These are phyloP conservation scores for Aspidiotus destructor DNA, from an alignment of 2,888 invertebrate species.

Conservation along the genomic window DNA sequence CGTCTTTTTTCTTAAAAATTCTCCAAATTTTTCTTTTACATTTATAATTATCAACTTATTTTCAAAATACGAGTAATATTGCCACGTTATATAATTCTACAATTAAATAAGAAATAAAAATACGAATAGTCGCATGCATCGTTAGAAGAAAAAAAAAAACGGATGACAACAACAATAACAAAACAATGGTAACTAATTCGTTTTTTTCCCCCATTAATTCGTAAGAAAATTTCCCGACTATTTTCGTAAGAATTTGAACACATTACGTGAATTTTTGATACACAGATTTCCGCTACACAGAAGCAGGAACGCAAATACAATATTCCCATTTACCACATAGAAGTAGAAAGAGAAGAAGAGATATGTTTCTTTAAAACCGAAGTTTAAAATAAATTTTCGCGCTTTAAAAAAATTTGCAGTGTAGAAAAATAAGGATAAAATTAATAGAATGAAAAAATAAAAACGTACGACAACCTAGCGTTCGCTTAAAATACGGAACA, in stretches of 20 bases:
- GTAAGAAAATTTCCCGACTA: no score
- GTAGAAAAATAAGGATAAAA: no score
- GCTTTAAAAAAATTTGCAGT: no score
- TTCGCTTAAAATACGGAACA: no score
- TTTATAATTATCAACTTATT: not conserved
- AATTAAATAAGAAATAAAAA: not conserved
- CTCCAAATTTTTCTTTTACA: not conserved
- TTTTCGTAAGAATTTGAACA: no score
- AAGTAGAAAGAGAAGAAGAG: not conserved
- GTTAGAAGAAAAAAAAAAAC: not conserved
- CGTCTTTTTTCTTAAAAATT: not conserved
- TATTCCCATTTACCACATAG: slow-evolving; percentile 11
- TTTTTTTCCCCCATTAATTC: not conserved
- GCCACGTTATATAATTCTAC: not conserved
- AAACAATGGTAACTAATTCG: not conserved
- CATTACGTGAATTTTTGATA: not conserved
- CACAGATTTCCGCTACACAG: not conserved
- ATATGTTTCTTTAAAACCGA: no score
- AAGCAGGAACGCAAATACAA: not conserved
- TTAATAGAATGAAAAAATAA: no score
- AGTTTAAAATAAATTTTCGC: no score
- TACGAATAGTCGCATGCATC: slow-evolving; percentile 8
- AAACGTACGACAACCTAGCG: no score
- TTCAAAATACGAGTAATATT: not conserved
- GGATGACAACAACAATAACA: not conserved